Evolutionary conservation across 1,140 invertebrate genomes (phyloP).

Genomic region (Aphaenogaster ashmeadi): DNA sequence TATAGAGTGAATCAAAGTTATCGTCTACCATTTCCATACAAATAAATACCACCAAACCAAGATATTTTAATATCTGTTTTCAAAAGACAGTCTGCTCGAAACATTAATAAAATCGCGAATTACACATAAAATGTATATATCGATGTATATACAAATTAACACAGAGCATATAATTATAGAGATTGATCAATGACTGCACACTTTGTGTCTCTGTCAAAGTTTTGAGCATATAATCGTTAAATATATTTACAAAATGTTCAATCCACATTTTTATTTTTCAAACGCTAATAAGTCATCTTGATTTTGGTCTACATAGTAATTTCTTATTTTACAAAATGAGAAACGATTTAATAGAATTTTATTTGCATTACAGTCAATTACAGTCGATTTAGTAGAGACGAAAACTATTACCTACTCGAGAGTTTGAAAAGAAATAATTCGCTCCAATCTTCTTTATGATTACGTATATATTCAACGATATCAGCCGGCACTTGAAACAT

Average conservation of each 20-base stretch:
- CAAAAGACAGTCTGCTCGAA: not conserved
- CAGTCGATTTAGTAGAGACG: not conserved
- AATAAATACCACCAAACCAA: not conserved
- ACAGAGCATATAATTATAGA: not conserved
- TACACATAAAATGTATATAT: not conserved
- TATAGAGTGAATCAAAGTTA: not conserved
- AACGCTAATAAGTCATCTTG: not conserved
- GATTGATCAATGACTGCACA: not conserved
- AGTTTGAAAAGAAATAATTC: slow-evolving; percentile 9
- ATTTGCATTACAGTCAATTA: not conserved
- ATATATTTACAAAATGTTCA: not conserved
- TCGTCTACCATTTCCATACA: not conserved
- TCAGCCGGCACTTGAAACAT: not conserved
- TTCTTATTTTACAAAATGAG: slow-evolving; percentile 22
- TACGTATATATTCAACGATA: slow-evolving; percentile 20
- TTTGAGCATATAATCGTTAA: slow-evolving; percentile 25
- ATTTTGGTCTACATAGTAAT: not conserved
- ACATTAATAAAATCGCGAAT: slow-evolving; percentile 1
- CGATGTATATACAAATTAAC: not conserved
- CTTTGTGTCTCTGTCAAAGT: not conserved
- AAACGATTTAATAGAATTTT: slow-evolving; percentile 17
- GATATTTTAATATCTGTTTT: not conserved
- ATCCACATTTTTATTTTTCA: not conserved
- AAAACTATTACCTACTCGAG: not conserved
- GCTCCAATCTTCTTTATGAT: slow-evolving; percentile 9